Percentiles rank a stretch among this genome's conserved stretches.
Evolutionary conservation across 2,113 vertebrate genomes (phyloP).

Genomic region (Bagarius yarrelli): DNA sequence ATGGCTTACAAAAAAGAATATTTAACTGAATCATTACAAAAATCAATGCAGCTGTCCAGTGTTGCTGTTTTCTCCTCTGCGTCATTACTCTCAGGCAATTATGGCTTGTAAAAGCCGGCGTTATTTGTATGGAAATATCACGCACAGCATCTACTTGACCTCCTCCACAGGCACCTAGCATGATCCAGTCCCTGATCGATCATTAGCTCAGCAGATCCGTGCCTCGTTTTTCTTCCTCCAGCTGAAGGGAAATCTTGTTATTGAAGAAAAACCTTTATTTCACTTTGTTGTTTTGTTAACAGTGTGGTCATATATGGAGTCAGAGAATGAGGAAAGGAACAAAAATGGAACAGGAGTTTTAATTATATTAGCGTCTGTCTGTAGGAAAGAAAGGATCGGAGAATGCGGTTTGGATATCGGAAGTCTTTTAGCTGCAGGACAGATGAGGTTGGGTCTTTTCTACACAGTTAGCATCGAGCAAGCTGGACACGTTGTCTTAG

Average conservation of each 20-base stretch:
- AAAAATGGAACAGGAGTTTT: background rate
- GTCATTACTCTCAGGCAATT: constrained; percentile 58
- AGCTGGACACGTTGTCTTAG: background rate
- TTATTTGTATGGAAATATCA: constrained; percentile 70
- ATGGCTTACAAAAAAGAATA: background rate
- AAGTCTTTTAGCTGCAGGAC: background rate
- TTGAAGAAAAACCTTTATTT: constrained; percentile 57
- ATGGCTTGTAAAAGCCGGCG: constrained; percentile 50
- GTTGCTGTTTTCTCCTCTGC: constrained; percentile 45
- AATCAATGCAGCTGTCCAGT: constrained; percentile 41
- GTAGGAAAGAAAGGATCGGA: constrained; percentile 8
- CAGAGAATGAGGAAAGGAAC: constrained; percentile 45
- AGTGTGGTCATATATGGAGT: constrained; percentile 55
- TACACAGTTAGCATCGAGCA: constrained; percentile 22
- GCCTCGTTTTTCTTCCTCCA: constrained; percentile 57
- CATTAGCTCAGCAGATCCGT: constrained; percentile 43
- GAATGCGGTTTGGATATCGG: background rate
- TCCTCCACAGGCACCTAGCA: constrained; percentile 48
- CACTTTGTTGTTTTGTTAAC: constrained; percentile 69
- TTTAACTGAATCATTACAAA: constrained; percentile 9
- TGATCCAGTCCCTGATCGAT: constrained; percentile 63
- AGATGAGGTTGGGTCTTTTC: background rate
- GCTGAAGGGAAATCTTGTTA: constrained; percentile 63
- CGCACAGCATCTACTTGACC: constrained; percentile 48
- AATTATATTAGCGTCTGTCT: constrained; percentile 34